Evolutionary conservation across 2,113 vertebrate species (phyloP), one percentile per base, ranked within the genome.

Genomic region (Phaetusa simplex): DNA sequence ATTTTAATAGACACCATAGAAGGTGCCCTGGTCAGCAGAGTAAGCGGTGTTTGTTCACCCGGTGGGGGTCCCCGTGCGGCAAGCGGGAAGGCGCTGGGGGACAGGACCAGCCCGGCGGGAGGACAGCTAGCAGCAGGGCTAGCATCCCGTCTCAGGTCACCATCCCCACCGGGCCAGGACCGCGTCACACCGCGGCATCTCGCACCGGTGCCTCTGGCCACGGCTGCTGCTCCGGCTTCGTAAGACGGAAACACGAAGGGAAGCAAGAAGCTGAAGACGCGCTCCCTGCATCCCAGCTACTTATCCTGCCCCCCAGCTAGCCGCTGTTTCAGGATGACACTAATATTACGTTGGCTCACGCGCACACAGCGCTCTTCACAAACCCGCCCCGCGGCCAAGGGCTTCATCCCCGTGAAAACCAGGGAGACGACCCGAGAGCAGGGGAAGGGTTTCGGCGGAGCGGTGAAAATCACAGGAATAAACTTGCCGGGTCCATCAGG

Each of bases 151-250:
- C 79, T 49, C 55, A 36, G 21, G 29, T 20, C 66, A 34, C 27
- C 15, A 5, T 52, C 64, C 84, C 55, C 1, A 0, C 1, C 0
- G 3, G 43, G 6, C 1, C 10, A 2, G 40, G 52, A 62, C 24
- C 2, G 8, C 22, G 15, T 17, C 18, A 50, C 56, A 78, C 15
- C 0, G 0, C 21, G 34, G 47, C 66, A 21, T 42, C 47, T 45
- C 5, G 1, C 19, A 20, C 32, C 10, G 24, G 16, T 5, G 30
- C 40, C 30, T 50, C 69, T 6, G 14, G 22, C 53, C 15, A 4
- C 2, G 3, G n/a, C 42, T 30, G 13, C 21, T 52, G 32, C 78
- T 92, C 49, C 2, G 4, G 32, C 40, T 81, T 55, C 12, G 7
- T 30, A 24, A 22, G 36, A 53, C 11, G 2, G 1, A 30, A 67